Conservation (phyloP, 2,888 invertebrate genomes). For the Drosophila tripunctata region DNA sequence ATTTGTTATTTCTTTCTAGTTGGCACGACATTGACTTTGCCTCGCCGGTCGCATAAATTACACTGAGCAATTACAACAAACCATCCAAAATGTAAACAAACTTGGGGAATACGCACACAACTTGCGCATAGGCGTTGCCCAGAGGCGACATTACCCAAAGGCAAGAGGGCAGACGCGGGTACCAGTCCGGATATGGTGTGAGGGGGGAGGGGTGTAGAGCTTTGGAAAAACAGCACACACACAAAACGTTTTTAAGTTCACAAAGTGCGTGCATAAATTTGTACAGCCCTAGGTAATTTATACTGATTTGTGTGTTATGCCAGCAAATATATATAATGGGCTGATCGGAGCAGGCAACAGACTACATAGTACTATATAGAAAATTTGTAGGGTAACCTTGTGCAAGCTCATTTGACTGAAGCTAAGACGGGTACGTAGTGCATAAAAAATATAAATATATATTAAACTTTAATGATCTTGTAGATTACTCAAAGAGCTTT, state of each 20-base stretch:
- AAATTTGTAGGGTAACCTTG: slow-evolving; percentile 8
- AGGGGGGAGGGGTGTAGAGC: no score
- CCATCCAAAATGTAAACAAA: slow-evolving; percentile 54
- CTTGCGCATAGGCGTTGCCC: slow-evolving; percentile 20
- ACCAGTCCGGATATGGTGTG: background rate
- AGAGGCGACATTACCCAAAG: slow-evolving; percentile 12
- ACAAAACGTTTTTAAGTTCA: slow-evolving; percentile 64
- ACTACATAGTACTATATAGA: background rate
- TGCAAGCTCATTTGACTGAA: background rate
- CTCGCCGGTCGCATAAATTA: slow-evolving; percentile 72
- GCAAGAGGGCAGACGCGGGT: background rate
- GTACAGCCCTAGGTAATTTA: slow-evolving; percentile 41
- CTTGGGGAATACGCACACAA: slow-evolving; percentile 55
- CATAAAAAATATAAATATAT: no score
- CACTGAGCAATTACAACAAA: slow-evolving; percentile 63
- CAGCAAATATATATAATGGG: background rate
- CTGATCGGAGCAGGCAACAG: background rate
- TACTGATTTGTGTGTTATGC: slow-evolving; percentile 38
- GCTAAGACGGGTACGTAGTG: no score
- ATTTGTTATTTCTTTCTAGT: background rate
- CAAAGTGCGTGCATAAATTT: slow-evolving; percentile 60
- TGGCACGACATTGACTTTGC: slow-evolving; percentile 72
- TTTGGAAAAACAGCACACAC: slow-evolving; percentile 28
- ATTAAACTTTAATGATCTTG: no score
- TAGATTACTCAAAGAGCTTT: no score